phyloP scores from a whole-genome alignment of 2,888 invertebrate species.

The Nephrotoma appendiculata region DNA sequence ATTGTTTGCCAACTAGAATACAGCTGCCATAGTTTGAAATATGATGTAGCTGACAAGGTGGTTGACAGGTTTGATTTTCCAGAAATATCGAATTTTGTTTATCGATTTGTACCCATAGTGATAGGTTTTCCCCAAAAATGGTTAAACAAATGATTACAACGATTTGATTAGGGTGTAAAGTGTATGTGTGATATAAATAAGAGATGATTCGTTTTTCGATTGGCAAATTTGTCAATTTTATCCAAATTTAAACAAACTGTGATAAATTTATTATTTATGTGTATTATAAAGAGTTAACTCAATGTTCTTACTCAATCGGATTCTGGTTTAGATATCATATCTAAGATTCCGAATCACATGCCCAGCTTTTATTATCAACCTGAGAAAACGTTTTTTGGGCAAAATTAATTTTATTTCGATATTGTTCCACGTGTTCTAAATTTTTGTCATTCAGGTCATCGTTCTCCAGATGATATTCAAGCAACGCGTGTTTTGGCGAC shows the following conservation, averaged over 20 bases:
- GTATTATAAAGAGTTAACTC: background rate
- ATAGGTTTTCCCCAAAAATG: background rate
- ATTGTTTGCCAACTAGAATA: background rate
- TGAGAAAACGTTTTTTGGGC: no score
- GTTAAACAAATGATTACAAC: no score
- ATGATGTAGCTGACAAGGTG: background rate
- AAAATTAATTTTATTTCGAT: no score
- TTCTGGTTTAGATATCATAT: no score
- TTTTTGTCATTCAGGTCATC: no score
- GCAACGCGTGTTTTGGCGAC: no score
- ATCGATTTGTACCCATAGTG: background rate
- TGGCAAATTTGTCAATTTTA: background rate
- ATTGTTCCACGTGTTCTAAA: no score
- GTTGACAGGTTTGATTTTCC: background rate
- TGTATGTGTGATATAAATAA: background rate
- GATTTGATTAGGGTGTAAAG: background rate
- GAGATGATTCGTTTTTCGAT: background rate
- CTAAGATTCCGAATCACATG: no score
- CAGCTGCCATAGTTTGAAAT: background rate
- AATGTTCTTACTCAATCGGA: no score
- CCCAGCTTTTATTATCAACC: no score
- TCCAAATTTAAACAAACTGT: background rate
- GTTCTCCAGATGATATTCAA: no score
- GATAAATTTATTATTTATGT: background rate
- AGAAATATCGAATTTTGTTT: background rate